A percentile compares a stretch with the other conserved stretches of the same genome.
phyloP scores from a whole-genome alignment of 1,140 invertebrate species.

The Dreissena polymorpha region DNA sequence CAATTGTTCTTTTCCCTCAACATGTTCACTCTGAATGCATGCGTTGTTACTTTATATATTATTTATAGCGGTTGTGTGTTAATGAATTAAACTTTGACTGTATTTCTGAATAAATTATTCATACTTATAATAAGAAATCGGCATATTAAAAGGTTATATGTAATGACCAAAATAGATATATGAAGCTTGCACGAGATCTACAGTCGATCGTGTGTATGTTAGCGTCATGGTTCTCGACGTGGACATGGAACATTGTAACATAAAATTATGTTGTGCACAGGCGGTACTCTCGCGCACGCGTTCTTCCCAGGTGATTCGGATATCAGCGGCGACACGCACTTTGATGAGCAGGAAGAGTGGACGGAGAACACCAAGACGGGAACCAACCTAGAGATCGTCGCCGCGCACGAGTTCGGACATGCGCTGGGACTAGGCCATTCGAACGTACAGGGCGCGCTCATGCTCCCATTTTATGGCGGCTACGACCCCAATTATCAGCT shows the following conservation, averaged over 20 bases:
- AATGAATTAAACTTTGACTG: too few species aligned
- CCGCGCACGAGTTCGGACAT: slow-evolving; percentile 74
- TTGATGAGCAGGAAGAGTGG: slow-evolving; percentile 76
- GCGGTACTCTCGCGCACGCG: slow-evolving; percentile 77
- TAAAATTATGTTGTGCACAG: slow-evolving; percentile 29
- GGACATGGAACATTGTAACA: too few species aligned
- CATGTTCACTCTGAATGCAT: too few species aligned
- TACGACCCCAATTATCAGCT: slow-evolving; percentile 80
- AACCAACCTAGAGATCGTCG: slow-evolving; percentile 67
- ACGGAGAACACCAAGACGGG: slow-evolving; percentile 67
- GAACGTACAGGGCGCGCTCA: slow-evolving; percentile 59
- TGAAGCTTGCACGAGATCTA: too few species aligned
- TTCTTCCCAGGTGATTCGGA: slow-evolving; percentile 79
- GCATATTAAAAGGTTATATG: too few species aligned
- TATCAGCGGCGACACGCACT: slow-evolving; percentile 82
- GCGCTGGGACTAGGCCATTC: slow-evolving; percentile 70
- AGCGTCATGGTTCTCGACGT: too few species aligned
- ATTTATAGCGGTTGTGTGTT: background rate
- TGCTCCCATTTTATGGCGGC: slow-evolving; percentile 70
- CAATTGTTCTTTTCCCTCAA: background rate
- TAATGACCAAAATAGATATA: too few species aligned
- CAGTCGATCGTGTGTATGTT: too few species aligned
- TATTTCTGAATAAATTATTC: too few species aligned
- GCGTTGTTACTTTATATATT: too few species aligned
- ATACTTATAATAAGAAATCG: too few species aligned